phyloP scores from a whole-genome alignment of 2,113 vertebrate species.

The Myotis brandtii region DNA sequence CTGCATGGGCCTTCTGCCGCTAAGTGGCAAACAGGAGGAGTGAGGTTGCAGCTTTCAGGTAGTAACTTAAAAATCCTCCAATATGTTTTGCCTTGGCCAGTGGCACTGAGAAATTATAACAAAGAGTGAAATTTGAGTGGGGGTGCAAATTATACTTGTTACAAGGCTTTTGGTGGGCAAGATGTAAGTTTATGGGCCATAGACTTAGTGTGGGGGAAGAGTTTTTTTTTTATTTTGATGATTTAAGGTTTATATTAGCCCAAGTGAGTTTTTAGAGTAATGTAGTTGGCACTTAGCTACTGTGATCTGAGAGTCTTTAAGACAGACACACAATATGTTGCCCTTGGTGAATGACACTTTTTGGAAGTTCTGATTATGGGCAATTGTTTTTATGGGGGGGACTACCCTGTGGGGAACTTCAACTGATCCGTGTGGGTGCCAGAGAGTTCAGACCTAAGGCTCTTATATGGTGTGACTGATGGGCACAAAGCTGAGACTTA shows the following conservation, averaged over 20 bases:
- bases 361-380: neutral
- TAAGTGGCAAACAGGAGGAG: neutral
- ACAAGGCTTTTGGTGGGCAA: neutral
- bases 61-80: neutral
- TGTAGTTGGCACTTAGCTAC: neutral
- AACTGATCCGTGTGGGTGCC: rapidly evolving
- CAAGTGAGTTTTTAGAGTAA: neutral
- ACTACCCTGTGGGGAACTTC: neutral
- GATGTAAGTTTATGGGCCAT: neutral
- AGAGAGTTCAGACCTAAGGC: neutral
- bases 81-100: neutral
- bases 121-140: neutral
- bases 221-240: neutral
- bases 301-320: neutral
- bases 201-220: neutral
- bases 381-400: neutral
- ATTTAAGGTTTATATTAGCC: neutral
- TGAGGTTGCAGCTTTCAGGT: neutral
- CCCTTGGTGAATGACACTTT: neutral
- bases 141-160: neutral
- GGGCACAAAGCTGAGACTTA: neutral
- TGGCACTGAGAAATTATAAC: conserved; percentile 6
- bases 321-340: neutral
- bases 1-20: neutral
- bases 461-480: neutral